Percentiles rank a stretch among this genome's conserved stretches.
Evolutionary conservation across 1,140 invertebrate species (phyloP).

Genomic region (Meloidogyne exigua): DNA sequence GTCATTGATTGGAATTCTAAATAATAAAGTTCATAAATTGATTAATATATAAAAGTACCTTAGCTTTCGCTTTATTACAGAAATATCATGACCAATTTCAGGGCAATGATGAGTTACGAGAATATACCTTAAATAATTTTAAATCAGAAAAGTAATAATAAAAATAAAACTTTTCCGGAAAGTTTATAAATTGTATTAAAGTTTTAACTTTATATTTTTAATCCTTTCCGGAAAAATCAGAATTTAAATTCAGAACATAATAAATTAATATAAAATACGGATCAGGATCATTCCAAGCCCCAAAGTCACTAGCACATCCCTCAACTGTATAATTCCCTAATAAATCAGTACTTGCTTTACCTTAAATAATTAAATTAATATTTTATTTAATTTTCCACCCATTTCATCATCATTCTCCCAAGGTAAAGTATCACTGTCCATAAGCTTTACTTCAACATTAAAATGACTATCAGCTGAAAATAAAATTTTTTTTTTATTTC

Average conservation of each 20-base stretch:
- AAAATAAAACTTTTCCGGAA: no score
- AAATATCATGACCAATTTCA: conserved; percentile 25
- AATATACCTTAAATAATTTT: not conserved
- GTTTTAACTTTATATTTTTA: no score
- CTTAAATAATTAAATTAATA: conserved; percentile 1
- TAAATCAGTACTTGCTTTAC: conserved; percentile 14
- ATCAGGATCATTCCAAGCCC: conserved; percentile 19
- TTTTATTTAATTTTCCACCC: not conserved
- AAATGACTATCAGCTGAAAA: conserved; percentile 26
- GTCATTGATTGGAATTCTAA: conserved; percentile 20
- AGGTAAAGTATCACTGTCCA: conserved; percentile 23
- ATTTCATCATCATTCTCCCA: conserved; percentile 28
- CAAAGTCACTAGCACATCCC: conserved; percentile 24
- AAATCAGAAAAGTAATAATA: no score
- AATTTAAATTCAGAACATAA: no score
- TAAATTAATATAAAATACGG: no score
- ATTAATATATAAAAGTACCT: not conserved
- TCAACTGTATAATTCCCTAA: conserved; percentile 22
- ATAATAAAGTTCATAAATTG: not conserved
- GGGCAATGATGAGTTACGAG: conserved; percentile 16
- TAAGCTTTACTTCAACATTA: conserved; percentile 23
- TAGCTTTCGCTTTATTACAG: conserved; percentile 23
- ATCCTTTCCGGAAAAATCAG: no score
- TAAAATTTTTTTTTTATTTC: not conserved
- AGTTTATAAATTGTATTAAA: no score